Conservation (phyloP, 2,113 vertebrate species). For the Numida meleagris region DNA sequence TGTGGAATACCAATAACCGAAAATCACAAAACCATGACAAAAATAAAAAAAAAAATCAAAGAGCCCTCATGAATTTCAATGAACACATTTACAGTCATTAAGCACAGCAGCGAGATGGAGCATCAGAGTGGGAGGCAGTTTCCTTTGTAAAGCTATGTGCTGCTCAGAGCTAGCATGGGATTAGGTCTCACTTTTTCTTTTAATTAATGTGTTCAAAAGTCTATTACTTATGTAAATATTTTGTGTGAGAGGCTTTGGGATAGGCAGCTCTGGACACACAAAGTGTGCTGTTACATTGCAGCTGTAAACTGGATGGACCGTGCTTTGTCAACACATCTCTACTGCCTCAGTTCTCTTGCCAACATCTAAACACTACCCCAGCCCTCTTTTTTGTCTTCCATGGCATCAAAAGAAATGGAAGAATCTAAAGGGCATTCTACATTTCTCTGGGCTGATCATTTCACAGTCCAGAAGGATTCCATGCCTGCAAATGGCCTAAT, state of each 20-base stretch:
- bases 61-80: conserved; percentile 61
- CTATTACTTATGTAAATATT: conserved; percentile 57
- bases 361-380: not conserved
- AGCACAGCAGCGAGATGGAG: conserved; percentile 24
- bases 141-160: conserved; percentile 31
- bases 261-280: not conserved
- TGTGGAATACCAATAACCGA: too few species aligned
- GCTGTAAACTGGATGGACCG: accelerated
- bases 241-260: not conserved
- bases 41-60: not conserved
- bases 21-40: too few species aligned
- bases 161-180: conserved; percentile 43
- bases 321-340: not conserved
- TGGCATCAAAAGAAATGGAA: not conserved
- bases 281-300: not conserved
- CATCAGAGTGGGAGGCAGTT: conserved; percentile 36
- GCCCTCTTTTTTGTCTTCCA: not conserved
- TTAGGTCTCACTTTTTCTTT: conserved; percentile 23
- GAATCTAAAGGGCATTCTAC: not conserved
- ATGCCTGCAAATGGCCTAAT: not conserved
- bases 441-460: not conserved
- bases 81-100: conserved; percentile 67
- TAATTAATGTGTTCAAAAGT: conserved; percentile 14
- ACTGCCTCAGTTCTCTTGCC: not conserved
- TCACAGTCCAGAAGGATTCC: not conserved